phyloP scores from a whole-genome alignment of 35 echinoderm and acorn worm species.

The Nesometra sesokonis region DNA sequence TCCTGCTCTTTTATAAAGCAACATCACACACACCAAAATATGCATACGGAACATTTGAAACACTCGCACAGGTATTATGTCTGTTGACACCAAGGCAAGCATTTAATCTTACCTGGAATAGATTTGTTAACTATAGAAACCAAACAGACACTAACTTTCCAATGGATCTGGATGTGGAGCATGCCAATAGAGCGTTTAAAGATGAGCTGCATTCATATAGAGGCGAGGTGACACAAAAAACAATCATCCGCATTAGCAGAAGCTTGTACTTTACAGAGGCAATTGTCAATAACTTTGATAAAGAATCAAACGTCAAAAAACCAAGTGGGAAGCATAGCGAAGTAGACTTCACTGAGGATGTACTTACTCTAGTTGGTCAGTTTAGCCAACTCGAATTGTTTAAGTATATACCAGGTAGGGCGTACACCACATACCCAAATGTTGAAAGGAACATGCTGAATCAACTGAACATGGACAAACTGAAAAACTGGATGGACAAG shows the following conservation, averaged over 20 bases:
- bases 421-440: background rate
- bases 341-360: background rate
- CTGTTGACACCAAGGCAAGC: constrained; percentile 35
- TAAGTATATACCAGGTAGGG: background rate
- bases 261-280: background rate
- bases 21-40: constrained; percentile 41
- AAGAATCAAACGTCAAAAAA: background rate
- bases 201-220: constrained; percentile 4
- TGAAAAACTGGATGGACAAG: background rate
- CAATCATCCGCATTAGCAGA: constrained; percentile 33
- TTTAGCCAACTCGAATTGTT: background rate
- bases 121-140: constrained; percentile 28
- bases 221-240: constrained; percentile 29
- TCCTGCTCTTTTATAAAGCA: constrained; percentile 36
- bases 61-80: constrained; percentile 36
- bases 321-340: background rate
- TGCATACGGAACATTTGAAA: constrained; percentile 14
- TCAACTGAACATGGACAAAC: background rate
- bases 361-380: background rate
- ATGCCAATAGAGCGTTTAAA: constrained; percentile 45
- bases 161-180: constrained; percentile 37
- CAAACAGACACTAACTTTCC: constrained; percentile 22
- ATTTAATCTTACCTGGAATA: constrained; percentile 29
- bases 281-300: background rate
- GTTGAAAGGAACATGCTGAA: background rate